These are phyloP conservation scores for Pissodes strobi DNA, from an alignment of 1,140 invertebrate species.

Conservation along the genomic window DNA sequence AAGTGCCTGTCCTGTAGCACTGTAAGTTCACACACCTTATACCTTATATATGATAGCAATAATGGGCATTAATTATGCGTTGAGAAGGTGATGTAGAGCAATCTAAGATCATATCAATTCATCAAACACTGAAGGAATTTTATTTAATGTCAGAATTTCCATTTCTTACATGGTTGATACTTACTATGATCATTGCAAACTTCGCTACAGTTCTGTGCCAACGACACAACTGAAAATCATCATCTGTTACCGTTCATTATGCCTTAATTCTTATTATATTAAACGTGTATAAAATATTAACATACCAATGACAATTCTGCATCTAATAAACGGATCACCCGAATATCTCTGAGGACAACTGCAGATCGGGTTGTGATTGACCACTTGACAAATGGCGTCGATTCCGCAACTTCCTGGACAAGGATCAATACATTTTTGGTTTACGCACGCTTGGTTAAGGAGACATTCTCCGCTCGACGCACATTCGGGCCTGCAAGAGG, in stretches of 20 bases:
- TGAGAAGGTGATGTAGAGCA: too few relatives aligned
- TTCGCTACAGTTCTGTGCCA: too few relatives aligned
- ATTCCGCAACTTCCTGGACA: constrained; percentile 70
- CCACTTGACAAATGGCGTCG: constrained; percentile 69
- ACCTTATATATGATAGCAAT: too few relatives aligned
- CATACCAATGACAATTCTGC: constrained; percentile 54
- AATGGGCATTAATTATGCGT: too few relatives aligned
- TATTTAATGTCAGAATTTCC: neutral
- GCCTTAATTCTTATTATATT: neutral
- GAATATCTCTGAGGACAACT: constrained; percentile 66
- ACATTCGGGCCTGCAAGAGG: constrained; percentile 72
- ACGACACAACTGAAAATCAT: neutral
- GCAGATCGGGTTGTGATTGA: constrained; percentile 72
- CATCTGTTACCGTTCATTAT: neutral
- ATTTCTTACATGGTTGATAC: neutral
- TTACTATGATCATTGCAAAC: too few relatives aligned
- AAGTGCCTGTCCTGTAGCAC: too few relatives aligned
- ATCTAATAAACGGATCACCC: constrained; percentile 70
- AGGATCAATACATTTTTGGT: constrained; percentile 71
- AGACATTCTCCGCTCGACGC: constrained; percentile 68
- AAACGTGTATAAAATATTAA: neutral
- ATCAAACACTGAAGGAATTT: neutral
- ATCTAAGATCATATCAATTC: too few relatives aligned
- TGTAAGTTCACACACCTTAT: too few relatives aligned
- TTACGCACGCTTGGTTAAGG: constrained; percentile 65